Evolutionary conservation across 1,140 invertebrate genomes (phyloP), one percentile per base, ranked within the genome.

Genomic region (Hypsibius dujardini): DNA sequence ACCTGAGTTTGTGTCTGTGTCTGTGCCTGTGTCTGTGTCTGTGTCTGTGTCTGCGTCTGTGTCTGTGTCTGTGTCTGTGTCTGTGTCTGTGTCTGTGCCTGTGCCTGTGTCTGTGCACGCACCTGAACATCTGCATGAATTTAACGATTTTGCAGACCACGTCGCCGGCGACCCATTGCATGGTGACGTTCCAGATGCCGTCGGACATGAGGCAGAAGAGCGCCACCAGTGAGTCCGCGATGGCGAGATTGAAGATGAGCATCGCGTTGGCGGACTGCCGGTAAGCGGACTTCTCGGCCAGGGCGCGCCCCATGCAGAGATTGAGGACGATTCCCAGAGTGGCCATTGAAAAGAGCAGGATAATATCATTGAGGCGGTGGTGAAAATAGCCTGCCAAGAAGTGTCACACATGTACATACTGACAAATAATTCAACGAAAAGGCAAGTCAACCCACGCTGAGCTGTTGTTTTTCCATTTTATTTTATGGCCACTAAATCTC

Each of bases 181-280:
- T 67, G 0, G 87, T 87, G 69, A 87, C 86, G 1, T 77, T 77
- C 89, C 89, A 92, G 1, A 86, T 81, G 0, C 87, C 86, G 75
- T 92, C 88, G 0, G 87, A 87, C 1, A 84, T 83, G 69, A 90
- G 84, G 76, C 88, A 90, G 78, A 89, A 90, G 50, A 89, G 79
- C 0, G 88, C 87, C 1, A 91, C 88, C 2, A 90, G 79, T 1
- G 86, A 74, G 78, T 92, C 89, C 0, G 88, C 88, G 42, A 81
- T 75, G 1, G 81, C 78, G 59, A 81, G 46, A 14, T 76, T 74
- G 62, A 67, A 42, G 3, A 45, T 42, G 12, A 67, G 62, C 12
- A 67, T 15, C 12, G 12, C 42, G 12, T 15, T 15, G 62, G 62
- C 62, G 12, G 62, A 67, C 62, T 67, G 62, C 3, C 3, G 3